Base-by-base conservation (phyloP, 2,888 invertebrate species). In the Agonopterix subpropinquella region DNA sequence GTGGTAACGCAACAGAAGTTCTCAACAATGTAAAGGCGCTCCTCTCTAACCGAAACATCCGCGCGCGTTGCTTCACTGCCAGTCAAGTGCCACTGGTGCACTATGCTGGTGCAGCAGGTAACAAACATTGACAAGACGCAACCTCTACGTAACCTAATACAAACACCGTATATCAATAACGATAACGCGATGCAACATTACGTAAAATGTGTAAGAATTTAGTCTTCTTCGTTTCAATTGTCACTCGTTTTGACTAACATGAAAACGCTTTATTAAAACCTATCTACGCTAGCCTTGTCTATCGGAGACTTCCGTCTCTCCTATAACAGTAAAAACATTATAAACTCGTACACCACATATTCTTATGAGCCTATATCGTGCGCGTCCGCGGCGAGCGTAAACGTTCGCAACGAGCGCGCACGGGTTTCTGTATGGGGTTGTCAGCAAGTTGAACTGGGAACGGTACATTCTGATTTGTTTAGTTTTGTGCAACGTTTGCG, bases 201-300 rank as follows among this genome's bases (percentile, higher is more conserved):
- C 80, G 80, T 83, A 83, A 78, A 81, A 72, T 77, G 76, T 79
- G 70, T 78, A 79, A 80, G 84, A 82, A 81, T 87, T 88, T 80
- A 87, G 87, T 87, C 87, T 87, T 88, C 71, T 88, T 82, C 81
- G 87, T 87, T 88, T 77, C 87, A 83, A 73, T 82, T 80, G 79
- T 85, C 84, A 85, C 79, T 80, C 78, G 69, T 75, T 39, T 81
- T 79, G 71, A 77, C 74, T 79, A 82, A 77, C 72, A 75, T 79
- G 79, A 83, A 78, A 78, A 82, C 73, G 65, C 69, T 75, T 81
- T 79, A 70, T 65, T 72, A 77, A 72, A 73, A 78, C 77, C 87
- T 88, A 88, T 83, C 87, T 87, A 88, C 77, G 70, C 86, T 88
- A 87, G 87, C 87, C 82, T 77, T 81, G 70, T 77, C 85, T 87